Evolutionary conservation across 2,113 vertebrate genomes (phyloP), one percentile per base, ranked within the genome.

Genomic region (Paracanthobrama guichenoti): DNA sequence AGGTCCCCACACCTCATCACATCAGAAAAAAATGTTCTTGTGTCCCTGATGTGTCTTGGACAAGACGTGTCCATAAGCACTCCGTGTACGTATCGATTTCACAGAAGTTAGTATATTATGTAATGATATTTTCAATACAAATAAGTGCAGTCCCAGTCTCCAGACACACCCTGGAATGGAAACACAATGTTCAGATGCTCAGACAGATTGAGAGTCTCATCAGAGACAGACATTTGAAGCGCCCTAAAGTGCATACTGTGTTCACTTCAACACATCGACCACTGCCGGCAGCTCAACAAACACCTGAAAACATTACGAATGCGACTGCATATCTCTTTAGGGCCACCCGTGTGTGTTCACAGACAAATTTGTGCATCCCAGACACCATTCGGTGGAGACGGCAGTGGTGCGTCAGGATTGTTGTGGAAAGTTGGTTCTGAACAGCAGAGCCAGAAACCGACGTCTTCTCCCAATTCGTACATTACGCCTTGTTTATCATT

Each of bases 401-500:
- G 60, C 24, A 1, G 4, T 1, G 18, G 60, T 35, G 26, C 7
- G 1, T 80, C 78, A 66, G 26, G 78, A 35, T 80, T 80, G 78
- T 80, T 80, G 60, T 80, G 60, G 60, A 80, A 67, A 67, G 60
- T n/a, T 48, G 4, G 5, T 28, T 48, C 24, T 20, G 24, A 35
- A 48, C 46, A 31, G 46, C 73, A 8, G 46, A 75, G 78, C 78
- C 78, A 76, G 44, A 77, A 18, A 4, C 31, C 24, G 42, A 64
- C 18, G 59, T 69, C 66, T 44, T 86, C 88, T 67, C 82, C 89
- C 72, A 84, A 88, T 66, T 86, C 31, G 84, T 73, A 87, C 75
- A 71, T 88, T 87, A 84, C 83, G 80, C 87, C 89, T 89, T 91
- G 91, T 90, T 89, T 88, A 88, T 88, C 89, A 77, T 81, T 69